Base-by-base conservation (phyloP, 2,888 invertebrate genomes). In the Chloroclystis v-ata region DNA sequence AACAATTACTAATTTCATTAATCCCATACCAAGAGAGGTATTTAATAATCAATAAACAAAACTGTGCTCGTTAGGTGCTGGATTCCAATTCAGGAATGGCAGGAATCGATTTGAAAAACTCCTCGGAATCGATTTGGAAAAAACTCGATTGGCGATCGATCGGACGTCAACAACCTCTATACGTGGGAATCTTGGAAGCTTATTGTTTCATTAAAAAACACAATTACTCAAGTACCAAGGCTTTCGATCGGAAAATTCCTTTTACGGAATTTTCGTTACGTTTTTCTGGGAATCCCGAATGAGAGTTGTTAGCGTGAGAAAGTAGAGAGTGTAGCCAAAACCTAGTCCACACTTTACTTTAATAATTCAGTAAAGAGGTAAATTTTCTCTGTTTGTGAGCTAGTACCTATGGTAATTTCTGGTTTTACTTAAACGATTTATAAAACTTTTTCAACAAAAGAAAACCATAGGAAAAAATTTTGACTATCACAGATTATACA, bases 111-210 rank as follows among this genome's bases (percentile, higher is more conserved):
- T 47, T 63, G 67, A 80, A 66, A 78, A 81, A 79, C 75, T 71
- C 55, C 48, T 40, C 40, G 39, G 48, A 43, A 47, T 47, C 47
- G 67, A 71, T 69, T 47, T 29, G 37, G 61, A 65, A 78, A 81
- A 77, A 78, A 75, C 60, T 52, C 51, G 59, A 68, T 62, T 61
- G 60, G 65, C 75, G 69, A 81, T 82, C 80, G 77, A 76, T 74
- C 65, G 48, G 63, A 67, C 75, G 84, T 83, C 84, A 81, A 72
- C 71, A 84, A 82, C 84, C 84, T 61, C 28, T 5, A 7, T 47
- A 55, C 79, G 83, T 83, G 84, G 82, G 84, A 84, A 83, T 82
- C 76, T 44, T 33, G 41, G 44, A 42, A 44, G 26, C 46, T 43
- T 47, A 50, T 50, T 50, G 46, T 49, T 45, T 13, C 20, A n/a